A percentile compares a stretch with the other conserved stretches of the same genome.
These are phyloP conservation scores for Glandiceps talaboti DNA, from an alignment of 53 echinoderm and acorn worm genomes.

Conservation along the genomic window DNA sequence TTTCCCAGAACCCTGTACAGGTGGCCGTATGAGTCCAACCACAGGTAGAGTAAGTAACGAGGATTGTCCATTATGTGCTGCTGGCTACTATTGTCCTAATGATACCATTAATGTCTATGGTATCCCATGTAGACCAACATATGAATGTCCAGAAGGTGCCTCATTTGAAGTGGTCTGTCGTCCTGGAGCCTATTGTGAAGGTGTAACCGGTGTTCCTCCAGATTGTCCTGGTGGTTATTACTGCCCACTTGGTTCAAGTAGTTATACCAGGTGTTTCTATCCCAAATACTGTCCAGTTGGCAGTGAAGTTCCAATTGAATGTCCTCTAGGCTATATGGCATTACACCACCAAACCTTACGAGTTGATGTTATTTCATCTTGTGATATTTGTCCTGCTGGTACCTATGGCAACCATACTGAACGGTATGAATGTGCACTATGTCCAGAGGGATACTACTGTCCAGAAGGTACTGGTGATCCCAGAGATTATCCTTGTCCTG, in stretches of 20 bases:
- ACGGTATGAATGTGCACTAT: conserved; percentile 57
- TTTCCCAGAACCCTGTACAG: conserved; percentile 83
- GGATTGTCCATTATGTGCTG: conserved; percentile 96
- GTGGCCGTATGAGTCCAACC: conserved; percentile 90
- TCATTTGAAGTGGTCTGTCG: conserved; percentile 74
- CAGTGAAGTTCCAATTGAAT: conserved; percentile 67
- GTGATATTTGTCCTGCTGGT: conserved; percentile 79
- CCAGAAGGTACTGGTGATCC: conserved; percentile 97
- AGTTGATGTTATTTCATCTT: conserved; percentile 22
- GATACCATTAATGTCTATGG: conserved; percentile 94
- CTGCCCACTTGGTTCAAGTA: conserved; percentile 75
- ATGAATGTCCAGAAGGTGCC: conserved; percentile 96
- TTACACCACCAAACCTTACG: conserved; percentile 50
- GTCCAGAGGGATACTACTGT: conserved; percentile 83
- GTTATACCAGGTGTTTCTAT: conserved; percentile 73
- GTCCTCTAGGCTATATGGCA: conserved; percentile 76
- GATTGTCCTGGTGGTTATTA: conserved; percentile 83
- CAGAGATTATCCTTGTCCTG: conserved; percentile 60
- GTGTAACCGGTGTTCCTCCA: conserved; percentile 75
- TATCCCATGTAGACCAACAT: conserved; percentile 69
- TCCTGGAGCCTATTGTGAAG: conserved; percentile 79
- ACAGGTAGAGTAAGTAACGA: conserved; percentile 86
- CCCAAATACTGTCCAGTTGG: conserved; percentile 95
- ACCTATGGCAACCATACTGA: conserved; percentile 94
- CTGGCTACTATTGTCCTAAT: conserved; percentile 95